Evolutionary conservation across 2,888 invertebrate genomes (phyloP).

Genomic region (Opisthograptis luteolata): DNA sequence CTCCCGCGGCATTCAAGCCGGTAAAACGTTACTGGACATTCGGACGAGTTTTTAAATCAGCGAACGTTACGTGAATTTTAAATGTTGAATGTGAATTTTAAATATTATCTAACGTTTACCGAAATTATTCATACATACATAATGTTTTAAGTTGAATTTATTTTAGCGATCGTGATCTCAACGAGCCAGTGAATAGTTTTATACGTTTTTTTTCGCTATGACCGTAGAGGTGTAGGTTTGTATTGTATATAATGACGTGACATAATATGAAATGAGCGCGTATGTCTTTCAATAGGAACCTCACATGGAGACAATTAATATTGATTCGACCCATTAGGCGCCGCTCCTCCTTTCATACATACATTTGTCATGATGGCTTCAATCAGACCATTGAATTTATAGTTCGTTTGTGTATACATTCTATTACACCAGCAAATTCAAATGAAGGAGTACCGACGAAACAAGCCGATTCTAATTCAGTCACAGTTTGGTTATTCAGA

Average conservation of each 20-base stretch:
- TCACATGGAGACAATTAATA: slow-evolving; percentile 16
- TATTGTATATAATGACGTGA: too few relatives aligned
- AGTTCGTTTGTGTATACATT: slow-evolving; percentile 18
- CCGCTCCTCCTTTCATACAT: slow-evolving; percentile 15
- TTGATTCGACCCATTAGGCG: slow-evolving; percentile 20
- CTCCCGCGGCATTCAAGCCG: slow-evolving; percentile 57
- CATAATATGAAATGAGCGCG: background rate
- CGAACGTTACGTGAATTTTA: slow-evolving; percentile 27
- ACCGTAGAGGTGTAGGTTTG: background rate
- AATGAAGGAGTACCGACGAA: background rate
- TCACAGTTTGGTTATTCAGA: slow-evolving; percentile 11
- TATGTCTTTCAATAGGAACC: background rate
- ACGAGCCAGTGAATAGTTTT: slow-evolving; percentile 16
- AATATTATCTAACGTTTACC: slow-evolving; percentile 19
- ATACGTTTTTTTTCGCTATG: background rate
- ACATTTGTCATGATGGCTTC: slow-evolving; percentile 15
- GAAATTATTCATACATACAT: slow-evolving; percentile 9
- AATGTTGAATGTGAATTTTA: slow-evolving; percentile 28
- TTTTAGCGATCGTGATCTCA: slow-evolving; percentile 1
- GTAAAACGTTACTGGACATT: slow-evolving; percentile 52
- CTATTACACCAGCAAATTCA: slow-evolving; percentile 6
- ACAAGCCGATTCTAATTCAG: slow-evolving; percentile 3
- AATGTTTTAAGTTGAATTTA: too few relatives aligned
- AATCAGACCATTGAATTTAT: slow-evolving; percentile 23
- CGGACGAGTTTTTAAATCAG: slow-evolving; percentile 37